Percentiles rank a stretch among this genome's conserved stretches.
Conservation (phyloP, 1,140 invertebrate species). For the Carposina sasakii region DNA sequence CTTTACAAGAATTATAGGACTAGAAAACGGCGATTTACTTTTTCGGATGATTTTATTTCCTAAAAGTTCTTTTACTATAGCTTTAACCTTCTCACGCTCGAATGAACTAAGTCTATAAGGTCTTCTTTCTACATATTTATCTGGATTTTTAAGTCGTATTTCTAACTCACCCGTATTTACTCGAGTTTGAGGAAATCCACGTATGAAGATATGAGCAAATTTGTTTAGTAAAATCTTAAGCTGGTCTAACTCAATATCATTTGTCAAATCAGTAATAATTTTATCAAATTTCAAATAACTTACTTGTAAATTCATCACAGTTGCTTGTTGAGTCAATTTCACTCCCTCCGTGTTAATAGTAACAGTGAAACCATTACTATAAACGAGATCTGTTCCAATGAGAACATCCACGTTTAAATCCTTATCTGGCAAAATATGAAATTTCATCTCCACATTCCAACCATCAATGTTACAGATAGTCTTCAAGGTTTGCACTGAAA, state of each 20-base stretch:
- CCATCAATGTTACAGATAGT: too few relatives aligned
- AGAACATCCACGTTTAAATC: too few relatives aligned
- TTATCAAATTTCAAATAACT: too few relatives aligned
- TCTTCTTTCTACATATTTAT: not conserved
- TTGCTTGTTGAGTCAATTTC: too few relatives aligned
- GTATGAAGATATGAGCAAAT: not conserved
- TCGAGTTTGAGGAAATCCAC: constrained; percentile 5
- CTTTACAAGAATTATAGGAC: constrained; percentile 23
- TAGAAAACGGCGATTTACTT: constrained; percentile 25
- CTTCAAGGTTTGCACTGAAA: too few relatives aligned
- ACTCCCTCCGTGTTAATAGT: too few relatives aligned
- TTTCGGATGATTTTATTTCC: constrained; percentile 8
- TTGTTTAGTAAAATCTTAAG: not conserved
- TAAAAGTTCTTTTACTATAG: constrained; percentile 13
- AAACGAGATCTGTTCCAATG: too few relatives aligned
- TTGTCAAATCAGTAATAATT: constrained; percentile 4
- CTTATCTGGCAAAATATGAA: too few relatives aligned
- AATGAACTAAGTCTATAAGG: constrained; percentile 5
- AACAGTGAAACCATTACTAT: too few relatives aligned
- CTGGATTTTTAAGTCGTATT: constrained; percentile 2
- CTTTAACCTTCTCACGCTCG: constrained; percentile 7
- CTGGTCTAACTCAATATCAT: not conserved
- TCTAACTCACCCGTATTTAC: constrained; percentile 1
- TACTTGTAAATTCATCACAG: too few relatives aligned
- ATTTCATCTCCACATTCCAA: too few relatives aligned